phyloP scores from a whole-genome alignment of 2,888 invertebrate species.

The Clusia tigrina region DNA sequence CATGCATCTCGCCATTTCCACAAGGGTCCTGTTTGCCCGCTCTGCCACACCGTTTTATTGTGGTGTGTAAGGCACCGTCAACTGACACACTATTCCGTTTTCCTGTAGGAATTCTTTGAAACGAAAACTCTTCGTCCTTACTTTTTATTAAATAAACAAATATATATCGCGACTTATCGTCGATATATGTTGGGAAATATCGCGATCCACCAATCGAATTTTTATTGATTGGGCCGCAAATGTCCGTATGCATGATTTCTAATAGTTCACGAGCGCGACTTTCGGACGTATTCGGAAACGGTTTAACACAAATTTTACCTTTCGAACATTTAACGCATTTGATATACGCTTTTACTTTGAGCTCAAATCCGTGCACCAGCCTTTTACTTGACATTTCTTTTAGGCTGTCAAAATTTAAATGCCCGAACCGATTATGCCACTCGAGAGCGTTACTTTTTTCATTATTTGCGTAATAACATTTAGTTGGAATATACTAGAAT shows the following conservation, averaged over 20 bases:
- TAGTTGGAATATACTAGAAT: neutral
- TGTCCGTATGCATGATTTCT: constrained; percentile 17
- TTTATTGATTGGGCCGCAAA: constrained; percentile 18
- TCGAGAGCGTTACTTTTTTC: neutral
- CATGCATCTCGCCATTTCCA: constrained; percentile 48
- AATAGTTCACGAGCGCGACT: neutral
- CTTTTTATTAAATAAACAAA: constrained; percentile 20
- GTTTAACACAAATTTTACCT: constrained; percentile 18
- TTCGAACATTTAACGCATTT: constrained; percentile 20
- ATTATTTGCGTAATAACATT: neutral
- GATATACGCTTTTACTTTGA: too few relatives aligned
- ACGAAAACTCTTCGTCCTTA: constrained; percentile 14
- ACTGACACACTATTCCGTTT: too few relatives aligned
- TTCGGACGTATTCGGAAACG: constrained; percentile 11
- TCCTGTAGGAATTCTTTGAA: too few relatives aligned
- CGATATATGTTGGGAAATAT: constrained; percentile 27
- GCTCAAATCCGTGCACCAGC: neutral
- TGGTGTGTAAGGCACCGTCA: constrained; percentile 33
- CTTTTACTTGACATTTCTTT: neutral
- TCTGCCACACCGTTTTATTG: constrained; percentile 41
- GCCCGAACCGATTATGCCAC: neutral
- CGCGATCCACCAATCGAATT: constrained; percentile 15
- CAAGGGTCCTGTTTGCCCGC: constrained; percentile 33
- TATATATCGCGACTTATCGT: constrained; percentile 21
- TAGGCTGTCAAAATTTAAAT: neutral